Percentiles rank a stretch among this genome's conserved stretches.
Conservation (phyloP, 1,140 invertebrate genomes). For the Calephelis virginiensis region DNA sequence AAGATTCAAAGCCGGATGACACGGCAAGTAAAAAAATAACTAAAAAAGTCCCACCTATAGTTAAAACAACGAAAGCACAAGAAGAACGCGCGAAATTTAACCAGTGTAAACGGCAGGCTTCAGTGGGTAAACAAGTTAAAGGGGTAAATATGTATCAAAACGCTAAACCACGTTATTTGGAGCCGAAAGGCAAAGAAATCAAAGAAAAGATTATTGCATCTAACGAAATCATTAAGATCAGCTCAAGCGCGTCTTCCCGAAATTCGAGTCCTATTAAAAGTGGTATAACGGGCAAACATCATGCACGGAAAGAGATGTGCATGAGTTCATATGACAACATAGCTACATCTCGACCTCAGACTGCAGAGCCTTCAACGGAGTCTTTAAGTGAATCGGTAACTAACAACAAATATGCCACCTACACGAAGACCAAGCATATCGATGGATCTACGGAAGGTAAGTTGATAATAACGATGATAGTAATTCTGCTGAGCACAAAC, state of each 20-base stretch:
- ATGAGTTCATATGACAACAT: slow-evolving; percentile 60
- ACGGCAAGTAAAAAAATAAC: slow-evolving; percentile 37
- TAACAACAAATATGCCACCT: slow-evolving; percentile 65
- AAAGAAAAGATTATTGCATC: slow-evolving; percentile 28
- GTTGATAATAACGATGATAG: slow-evolving; percentile 24
- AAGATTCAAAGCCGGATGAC: slow-evolving; percentile 39
- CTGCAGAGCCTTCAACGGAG: slow-evolving; percentile 60
- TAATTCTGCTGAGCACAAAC: background rate
- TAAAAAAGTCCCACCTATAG: slow-evolving; percentile 41
- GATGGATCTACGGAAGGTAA: slow-evolving; percentile 56
- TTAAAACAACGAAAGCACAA: slow-evolving; percentile 64
- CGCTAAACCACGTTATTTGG: slow-evolving; percentile 53
- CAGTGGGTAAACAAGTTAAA: slow-evolving; percentile 25
- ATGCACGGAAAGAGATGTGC: slow-evolving; percentile 27
- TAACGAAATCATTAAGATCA: slow-evolving; percentile 36
- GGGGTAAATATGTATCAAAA: slow-evolving; percentile 38
- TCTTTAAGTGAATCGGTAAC: slow-evolving; percentile 58
- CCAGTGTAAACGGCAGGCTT: slow-evolving; percentile 41
- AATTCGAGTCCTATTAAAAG: slow-evolving; percentile 54
- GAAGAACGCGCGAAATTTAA: slow-evolving; percentile 64
- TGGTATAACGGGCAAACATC: slow-evolving; percentile 26
- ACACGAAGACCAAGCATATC: slow-evolving; percentile 54
- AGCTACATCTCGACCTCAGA: slow-evolving; percentile 55
- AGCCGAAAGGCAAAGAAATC: slow-evolving; percentile 31
- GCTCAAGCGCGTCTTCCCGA: slow-evolving; percentile 60